A percentile compares a stretch with the other conserved stretches of the same genome.
Conservation (phyloP, 1,140 invertebrate species). For the Nasonia longicornis region DNA sequence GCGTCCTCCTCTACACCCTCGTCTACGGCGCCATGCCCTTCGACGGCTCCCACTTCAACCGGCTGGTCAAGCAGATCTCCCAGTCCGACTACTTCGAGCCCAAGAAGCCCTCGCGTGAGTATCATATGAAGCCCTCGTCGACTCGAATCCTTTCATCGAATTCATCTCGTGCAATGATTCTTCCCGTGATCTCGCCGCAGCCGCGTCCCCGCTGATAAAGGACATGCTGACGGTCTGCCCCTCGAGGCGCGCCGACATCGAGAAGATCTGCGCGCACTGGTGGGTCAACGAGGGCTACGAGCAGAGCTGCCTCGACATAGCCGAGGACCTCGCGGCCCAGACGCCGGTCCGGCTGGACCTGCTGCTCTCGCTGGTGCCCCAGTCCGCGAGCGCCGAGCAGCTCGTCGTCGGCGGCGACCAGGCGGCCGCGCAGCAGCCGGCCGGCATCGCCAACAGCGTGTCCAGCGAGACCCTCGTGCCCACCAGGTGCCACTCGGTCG, state of each 20-base stretch:
- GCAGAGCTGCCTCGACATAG: slow-evolving; percentile 85
- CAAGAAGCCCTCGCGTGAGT: slow-evolving; percentile 88
- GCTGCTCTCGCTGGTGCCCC: slow-evolving; percentile 84
- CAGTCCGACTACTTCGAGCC: slow-evolving; percentile 98
- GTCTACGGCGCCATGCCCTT: slow-evolving; percentile 99
- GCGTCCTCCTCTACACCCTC: slow-evolving; percentile 96
- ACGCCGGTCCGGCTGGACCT: slow-evolving; percentile 90
- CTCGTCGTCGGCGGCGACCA: slow-evolving; percentile 72
- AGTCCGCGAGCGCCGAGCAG: slow-evolving; percentile 76
- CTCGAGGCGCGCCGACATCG: slow-evolving; percentile 88
- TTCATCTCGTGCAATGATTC: too few species aligned
- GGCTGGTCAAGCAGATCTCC: slow-evolving; percentile 96
- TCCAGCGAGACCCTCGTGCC: slow-evolving; percentile 66
- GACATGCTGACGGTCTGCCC: slow-evolving; percentile 95
- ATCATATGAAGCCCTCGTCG: too few species aligned
- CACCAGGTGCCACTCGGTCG: slow-evolving; percentile 75
- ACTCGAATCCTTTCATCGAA: too few species aligned
- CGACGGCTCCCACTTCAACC: slow-evolving; percentile 97
- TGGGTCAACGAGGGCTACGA: slow-evolving; percentile 92
- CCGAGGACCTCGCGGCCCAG: slow-evolving; percentile 89
- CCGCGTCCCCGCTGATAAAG: slow-evolving; percentile 92
- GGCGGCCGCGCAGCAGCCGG: slow-evolving; percentile 59
- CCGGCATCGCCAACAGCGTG: slow-evolving; percentile 59
- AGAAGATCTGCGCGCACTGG: slow-evolving; percentile 94
- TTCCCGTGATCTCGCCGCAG: slow-evolving; percentile 63